phyloP scores from a whole-genome alignment of 2,797 vertebrate genomes.

The Allochrocebus solatus region DNA sequence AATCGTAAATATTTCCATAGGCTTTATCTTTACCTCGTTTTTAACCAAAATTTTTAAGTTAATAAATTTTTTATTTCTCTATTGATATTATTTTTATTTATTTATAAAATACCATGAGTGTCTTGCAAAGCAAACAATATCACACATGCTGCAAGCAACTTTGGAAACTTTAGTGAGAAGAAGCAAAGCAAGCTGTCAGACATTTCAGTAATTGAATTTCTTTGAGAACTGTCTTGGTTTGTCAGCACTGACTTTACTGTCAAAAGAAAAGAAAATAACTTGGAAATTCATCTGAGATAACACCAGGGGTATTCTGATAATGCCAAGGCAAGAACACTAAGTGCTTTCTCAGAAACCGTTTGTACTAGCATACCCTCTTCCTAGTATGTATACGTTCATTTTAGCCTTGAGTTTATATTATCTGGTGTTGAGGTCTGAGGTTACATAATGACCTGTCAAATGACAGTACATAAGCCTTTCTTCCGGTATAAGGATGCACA shows the following conservation, averaged over 20 bases:
- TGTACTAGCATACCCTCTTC: conserved; percentile 1
- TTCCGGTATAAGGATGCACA: conserved; percentile 79
- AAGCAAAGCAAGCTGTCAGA: conserved; percentile 84
- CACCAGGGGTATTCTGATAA: conserved; percentile 81
- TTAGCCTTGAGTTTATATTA: conserved; percentile 77
- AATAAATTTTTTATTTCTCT: conserved; percentile 77
- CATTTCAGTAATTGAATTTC: conserved; percentile 87
- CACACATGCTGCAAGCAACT: conserved; percentile 81
- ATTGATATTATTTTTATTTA: conserved; percentile 77
- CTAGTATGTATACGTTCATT: conserved; percentile 43
- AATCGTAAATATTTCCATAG: background rate
- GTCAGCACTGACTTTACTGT: conserved; percentile 85
- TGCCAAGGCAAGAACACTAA: conserved; percentile 74
- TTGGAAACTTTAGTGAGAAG: conserved; percentile 83
- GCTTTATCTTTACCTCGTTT: conserved; percentile 22
- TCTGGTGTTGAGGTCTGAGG: conserved; percentile 75
- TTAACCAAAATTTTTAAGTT: conserved; percentile 71
- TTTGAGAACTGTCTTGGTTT: conserved; percentile 84
- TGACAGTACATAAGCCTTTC: conserved; percentile 76
- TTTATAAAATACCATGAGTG: conserved; percentile 76
- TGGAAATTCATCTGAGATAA: conserved; percentile 83
- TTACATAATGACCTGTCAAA: conserved; percentile 83
- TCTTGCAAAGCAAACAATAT: conserved; percentile 78
- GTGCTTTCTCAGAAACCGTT: conserved; percentile 72
- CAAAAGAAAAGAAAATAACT: conserved; percentile 85